A percentile compares a stretch with the other conserved stretches of the same genome.
These are phyloP conservation scores for Drosophila lini DNA, from an alignment of 1,140 invertebrate genomes.

Conservation along the genomic window DNA sequence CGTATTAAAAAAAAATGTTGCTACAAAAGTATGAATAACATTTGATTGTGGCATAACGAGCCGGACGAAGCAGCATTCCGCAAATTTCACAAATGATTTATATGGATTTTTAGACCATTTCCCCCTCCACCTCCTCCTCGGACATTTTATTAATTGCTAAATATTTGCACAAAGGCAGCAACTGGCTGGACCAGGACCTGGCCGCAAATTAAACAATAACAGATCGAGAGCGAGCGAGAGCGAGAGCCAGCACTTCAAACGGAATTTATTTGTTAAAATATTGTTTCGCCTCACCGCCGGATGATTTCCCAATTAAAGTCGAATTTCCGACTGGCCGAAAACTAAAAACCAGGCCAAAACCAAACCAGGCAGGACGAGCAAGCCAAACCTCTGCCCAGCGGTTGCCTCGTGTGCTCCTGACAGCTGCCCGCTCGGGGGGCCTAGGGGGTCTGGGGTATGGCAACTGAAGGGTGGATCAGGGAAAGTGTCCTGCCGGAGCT, in stretches of 20 bases:
- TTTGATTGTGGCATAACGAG: slow-evolving; percentile 27
- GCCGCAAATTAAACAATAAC: slow-evolving; percentile 62
- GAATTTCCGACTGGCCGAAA: slow-evolving; percentile 20
- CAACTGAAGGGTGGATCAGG: slow-evolving; percentile 9
- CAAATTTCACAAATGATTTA: slow-evolving; percentile 37
- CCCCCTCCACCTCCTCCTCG: slow-evolving; percentile 18
- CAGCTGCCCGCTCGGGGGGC: slow-evolving; percentile 49
- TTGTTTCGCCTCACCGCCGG: slow-evolving; percentile 27
- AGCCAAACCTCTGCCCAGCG: slow-evolving; percentile 36
- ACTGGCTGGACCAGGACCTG: slow-evolving; percentile 28
- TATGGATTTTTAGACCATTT: slow-evolving; percentile 22
- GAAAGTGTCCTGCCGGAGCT: slow-evolving; percentile 35
- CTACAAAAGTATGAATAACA: slow-evolving; percentile 22
- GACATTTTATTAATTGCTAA: slow-evolving; percentile 63
- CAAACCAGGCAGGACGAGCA: slow-evolving; percentile 10
- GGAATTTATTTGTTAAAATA: slow-evolving; percentile 58
- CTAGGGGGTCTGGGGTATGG: neutral
- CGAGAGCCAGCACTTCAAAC: slow-evolving; percentile 32
- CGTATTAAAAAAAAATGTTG: slow-evolving; percentile 6
- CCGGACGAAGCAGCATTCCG: slow-evolving; percentile 9
- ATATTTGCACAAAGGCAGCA: slow-evolving; percentile 59
- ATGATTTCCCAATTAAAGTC: slow-evolving; percentile 58
- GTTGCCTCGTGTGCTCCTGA: slow-evolving; percentile 56
- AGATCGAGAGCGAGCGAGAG: slow-evolving; percentile 18
- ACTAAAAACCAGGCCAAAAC: slow-evolving; percentile 46